Evolutionary conservation across 2,888 invertebrate genomes (phyloP).

Genomic region (Cerastis rubricosa): DNA sequence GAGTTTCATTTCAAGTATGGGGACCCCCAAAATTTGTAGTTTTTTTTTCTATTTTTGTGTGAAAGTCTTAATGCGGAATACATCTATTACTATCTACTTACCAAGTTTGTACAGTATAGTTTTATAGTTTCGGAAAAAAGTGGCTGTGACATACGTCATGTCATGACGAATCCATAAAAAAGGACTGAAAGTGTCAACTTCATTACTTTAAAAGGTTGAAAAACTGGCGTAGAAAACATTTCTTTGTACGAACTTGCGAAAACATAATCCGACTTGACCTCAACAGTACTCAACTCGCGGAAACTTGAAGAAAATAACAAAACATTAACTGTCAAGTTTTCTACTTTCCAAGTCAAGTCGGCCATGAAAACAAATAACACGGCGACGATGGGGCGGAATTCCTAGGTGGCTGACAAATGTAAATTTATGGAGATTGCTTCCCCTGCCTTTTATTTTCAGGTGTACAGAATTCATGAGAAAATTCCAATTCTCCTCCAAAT

Average conservation of each 20-base stretch:
- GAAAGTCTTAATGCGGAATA: too few relatives aligned
- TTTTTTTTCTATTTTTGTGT: too few relatives aligned
- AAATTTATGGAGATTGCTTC: constrained; percentile 60
- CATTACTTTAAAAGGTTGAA: constrained; percentile 5
- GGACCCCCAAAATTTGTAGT: too few relatives aligned
- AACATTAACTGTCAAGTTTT: constrained; percentile 51
- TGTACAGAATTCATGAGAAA: constrained; percentile 36
- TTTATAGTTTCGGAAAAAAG: too few relatives aligned
- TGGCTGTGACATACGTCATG: too few relatives aligned
- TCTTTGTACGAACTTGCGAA: constrained; percentile 2
- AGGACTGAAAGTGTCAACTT: neutral
- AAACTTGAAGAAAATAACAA: constrained; percentile 45
- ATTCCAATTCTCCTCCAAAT: constrained; percentile 31
- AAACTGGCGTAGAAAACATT: neutral
- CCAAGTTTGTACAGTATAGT: too few relatives aligned
- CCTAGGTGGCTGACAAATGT: constrained; percentile 45
- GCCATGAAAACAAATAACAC: constrained; percentile 48
- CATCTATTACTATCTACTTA: too few relatives aligned
- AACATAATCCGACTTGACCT: constrained; percentile 23
- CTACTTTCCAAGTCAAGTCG: constrained; percentile 20
- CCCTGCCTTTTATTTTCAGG: constrained; percentile 53
- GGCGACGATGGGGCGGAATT: constrained; percentile 35
- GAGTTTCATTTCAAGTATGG: too few relatives aligned
- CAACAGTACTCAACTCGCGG: constrained; percentile 6
- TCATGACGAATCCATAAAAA: too few relatives aligned